Evolutionary conservation across 2,113 vertebrate genomes (phyloP), one percentile per base, ranked within the genome.

Genomic region (Takifugu bimaculatus): DNA sequence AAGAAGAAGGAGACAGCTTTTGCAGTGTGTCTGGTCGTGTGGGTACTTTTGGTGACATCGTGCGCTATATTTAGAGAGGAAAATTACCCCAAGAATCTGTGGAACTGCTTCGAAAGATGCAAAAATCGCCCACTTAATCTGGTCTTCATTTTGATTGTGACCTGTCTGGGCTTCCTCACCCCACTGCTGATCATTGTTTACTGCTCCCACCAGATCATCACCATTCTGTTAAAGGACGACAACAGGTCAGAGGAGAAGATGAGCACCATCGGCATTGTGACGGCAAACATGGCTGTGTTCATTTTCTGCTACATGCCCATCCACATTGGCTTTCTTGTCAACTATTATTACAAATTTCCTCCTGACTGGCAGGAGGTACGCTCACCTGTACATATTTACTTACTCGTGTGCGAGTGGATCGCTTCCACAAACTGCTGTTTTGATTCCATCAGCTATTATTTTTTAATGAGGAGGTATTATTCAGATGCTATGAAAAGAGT

Each of bases 341-440:
- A 71, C 57, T 73, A 54, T 65, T 25, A 45, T 15, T 1, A 12
- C 2, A 0, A 0, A 0, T 0, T 14, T 7, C 60, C 77, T 13
- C 0, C 0, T n/a, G 1, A 55, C 57, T 57, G 54, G 55, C 5
- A 26, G 20, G 20, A 20, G 20, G 0, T 0, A 13, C 0, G 5
- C 1, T 2, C 35, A 2, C 65, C 20, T 11, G 3, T 2, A 42
- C 63, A 77, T 14, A 0, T 0, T 0, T 83, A 63, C 73, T 39
- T 79, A 51, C 45, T 57, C 0, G 65, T 82, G 1, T 49, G 79
- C 13, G 85, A 90, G 51, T 91, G 82, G 88, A 81, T 90, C 1
- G 80, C 87, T 9, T 72, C 84, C 11, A 82, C 88, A 54, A 91
- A 91, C 66, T 92, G 89, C 73, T 89, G 78, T 29, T 84, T 88